phyloP scores from a whole-genome alignment of 1,140 invertebrate genomes.

The Cyrtorhinus lividipennis region DNA sequence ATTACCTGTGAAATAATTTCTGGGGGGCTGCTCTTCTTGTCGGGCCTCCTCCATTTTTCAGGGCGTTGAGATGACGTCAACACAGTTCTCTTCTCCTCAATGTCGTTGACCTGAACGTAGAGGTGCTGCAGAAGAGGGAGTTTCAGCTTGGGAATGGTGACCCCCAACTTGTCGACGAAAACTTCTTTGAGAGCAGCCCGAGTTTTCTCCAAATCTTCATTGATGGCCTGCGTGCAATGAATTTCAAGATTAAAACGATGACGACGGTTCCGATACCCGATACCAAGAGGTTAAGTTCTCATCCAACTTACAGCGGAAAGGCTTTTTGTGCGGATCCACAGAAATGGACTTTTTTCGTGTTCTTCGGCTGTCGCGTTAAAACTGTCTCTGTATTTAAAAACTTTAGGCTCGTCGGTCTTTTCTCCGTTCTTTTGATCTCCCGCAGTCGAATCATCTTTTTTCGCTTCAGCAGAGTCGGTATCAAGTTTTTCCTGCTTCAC shows the following conservation, averaged over 20 bases:
- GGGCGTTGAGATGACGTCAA: neutral
- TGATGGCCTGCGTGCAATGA: neutral
- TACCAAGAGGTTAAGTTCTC: no score
- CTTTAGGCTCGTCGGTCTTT: neutral
- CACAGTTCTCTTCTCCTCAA: neutral
- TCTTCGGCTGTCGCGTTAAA: neutral
- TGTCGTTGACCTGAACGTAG: neutral
- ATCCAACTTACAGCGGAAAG: no score
- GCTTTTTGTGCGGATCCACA: neutral
- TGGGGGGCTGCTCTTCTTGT: neutral
- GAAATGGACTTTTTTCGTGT: neutral
- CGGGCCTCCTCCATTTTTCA: neutral
- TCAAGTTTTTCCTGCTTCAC: no score
- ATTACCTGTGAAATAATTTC: neutral
- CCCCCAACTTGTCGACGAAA: neutral
- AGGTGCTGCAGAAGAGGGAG: neutral
- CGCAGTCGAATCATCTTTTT: no score
- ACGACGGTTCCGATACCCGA: no score
- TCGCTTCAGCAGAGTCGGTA: no score
- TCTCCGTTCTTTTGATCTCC: neutral
- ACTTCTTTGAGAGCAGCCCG: neutral
- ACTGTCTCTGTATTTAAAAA: neutral
- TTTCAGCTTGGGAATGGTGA: neutral
- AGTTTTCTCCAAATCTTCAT: neutral
- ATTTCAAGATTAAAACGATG: no score